Conservation (phyloP, 2,113 vertebrate species). For the Phoenicopterus ruber region DNA sequence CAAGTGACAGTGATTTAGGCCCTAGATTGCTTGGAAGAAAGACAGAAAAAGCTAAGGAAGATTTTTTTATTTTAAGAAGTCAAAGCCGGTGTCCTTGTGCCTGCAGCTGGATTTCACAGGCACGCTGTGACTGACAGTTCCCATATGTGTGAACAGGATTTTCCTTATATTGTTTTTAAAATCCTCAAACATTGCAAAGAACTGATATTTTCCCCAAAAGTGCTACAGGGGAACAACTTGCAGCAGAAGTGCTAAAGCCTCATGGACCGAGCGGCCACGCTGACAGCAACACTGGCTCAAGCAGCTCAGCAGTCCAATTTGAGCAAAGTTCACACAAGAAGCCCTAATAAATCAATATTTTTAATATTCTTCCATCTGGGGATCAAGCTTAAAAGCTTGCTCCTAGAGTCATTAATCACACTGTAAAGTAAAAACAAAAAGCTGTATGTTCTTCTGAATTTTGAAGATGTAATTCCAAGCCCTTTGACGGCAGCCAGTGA, state of each 20-base stretch:
- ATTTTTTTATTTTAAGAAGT: neutral
- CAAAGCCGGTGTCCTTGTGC: neutral
- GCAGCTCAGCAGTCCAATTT: neutral
- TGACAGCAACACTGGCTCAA: neutral
- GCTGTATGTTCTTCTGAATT: neutral
- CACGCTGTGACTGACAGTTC: neutral
- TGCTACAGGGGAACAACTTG: neutral
- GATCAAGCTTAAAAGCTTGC: neutral
- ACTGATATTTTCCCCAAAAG: neutral
- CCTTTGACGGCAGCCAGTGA: neutral
- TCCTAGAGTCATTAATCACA: neutral
- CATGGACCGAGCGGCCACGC: rapidly evolving
- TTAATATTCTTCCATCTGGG: neutral
- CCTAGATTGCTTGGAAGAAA: too few species aligned
- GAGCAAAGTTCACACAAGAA: neutral
- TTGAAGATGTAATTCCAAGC: neutral
- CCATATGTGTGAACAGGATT: neutral
- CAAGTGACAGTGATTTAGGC: neutral
- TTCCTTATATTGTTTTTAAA: neutral
- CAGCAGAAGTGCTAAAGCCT: neutral
- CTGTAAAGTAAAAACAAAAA: neutral
- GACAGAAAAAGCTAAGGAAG: neutral
- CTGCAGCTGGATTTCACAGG: neutral
- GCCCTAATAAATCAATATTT: neutral
- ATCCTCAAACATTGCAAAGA: neutral